Percentiles rank a stretch among this genome's conserved stretches.
phyloP scores from a whole-genome alignment of 2,797 vertebrate species.

The Bucorvus abyssinicus region DNA sequence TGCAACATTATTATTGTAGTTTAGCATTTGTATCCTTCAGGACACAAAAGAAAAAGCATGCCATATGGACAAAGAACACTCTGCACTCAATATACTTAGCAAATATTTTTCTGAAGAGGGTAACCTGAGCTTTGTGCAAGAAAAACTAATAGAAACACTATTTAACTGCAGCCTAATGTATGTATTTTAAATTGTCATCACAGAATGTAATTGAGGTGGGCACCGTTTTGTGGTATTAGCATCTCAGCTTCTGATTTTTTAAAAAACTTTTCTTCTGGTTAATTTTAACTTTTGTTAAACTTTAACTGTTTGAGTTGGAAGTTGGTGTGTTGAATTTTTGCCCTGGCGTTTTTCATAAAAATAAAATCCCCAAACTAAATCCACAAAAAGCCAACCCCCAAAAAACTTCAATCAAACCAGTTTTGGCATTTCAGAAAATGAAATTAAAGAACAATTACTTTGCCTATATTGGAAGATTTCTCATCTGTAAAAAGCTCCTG shows the following conservation, averaged over 20 bases:
- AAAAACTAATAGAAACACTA: not conserved
- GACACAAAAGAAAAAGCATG: not conserved
- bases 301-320: not conserved
- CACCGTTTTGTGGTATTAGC: not conserved
- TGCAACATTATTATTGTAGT: not conserved
- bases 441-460: not conserved
- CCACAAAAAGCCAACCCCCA: not conserved
- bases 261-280: not conserved
- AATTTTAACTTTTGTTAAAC: not conserved
- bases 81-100: not conserved
- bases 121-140: not conserved
- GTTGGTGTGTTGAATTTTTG: not conserved
- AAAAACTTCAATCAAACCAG: not conserved
- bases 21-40: not conserved
- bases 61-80: not conserved
- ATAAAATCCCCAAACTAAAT: not conserved
- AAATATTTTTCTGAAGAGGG: not conserved
- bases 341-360: not conserved
- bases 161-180: not conserved
- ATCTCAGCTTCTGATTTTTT: not conserved
- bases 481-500: not conserved
- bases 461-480: not conserved
- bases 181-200: not conserved
- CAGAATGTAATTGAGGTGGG: not conserved
- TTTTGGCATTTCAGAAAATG: not conserved